These are phyloP conservation scores for Rostratula benghalensis DNA, from an alignment of 2,113 vertebrate genomes.

Conservation along the genomic window DNA sequence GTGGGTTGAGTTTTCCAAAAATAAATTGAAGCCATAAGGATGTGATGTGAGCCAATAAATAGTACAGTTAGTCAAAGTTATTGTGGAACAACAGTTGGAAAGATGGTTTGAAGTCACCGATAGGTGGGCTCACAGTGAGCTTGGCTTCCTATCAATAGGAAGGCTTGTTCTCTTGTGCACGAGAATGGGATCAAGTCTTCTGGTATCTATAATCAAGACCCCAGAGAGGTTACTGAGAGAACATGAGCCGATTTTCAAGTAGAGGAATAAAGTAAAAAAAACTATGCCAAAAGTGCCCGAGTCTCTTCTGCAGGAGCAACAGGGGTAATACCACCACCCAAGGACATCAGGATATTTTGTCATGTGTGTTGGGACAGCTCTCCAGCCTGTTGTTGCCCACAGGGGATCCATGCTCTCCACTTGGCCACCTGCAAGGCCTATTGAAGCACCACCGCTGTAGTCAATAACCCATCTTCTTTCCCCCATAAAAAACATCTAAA, in stretches of 20 bases:
- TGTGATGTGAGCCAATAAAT: constrained; percentile 77
- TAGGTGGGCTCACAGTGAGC: constrained; percentile 50
- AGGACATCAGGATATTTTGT: not conserved
- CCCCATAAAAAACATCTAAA: not conserved
- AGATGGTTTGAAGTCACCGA: constrained; percentile 38
- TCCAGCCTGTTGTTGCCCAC: not conserved
- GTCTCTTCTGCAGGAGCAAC: not conserved
- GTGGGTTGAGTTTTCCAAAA: constrained; percentile 75
- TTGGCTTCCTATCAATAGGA: constrained; percentile 36
- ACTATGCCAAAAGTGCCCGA: not conserved
- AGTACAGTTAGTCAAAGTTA: constrained; percentile 75
- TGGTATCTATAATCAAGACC: constrained; percentile 12
- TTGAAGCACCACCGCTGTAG: not conserved
- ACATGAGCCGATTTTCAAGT: not conserved
- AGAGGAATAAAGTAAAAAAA: not conserved
- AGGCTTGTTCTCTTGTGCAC: not conserved
- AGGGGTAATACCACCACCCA: not conserved
- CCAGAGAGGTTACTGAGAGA: constrained; percentile 1
- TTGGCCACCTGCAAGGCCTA: not conserved
- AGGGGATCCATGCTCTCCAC: not conserved
- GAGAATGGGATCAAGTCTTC: not conserved
- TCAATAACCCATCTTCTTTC: not conserved
- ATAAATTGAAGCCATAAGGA: constrained; percentile 87
- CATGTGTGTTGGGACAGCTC: rapidly evolving
- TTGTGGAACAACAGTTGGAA: constrained; percentile 71